Conservation (phyloP, 2,888 invertebrate genomes). For the Miltochrista miniata region DNA sequence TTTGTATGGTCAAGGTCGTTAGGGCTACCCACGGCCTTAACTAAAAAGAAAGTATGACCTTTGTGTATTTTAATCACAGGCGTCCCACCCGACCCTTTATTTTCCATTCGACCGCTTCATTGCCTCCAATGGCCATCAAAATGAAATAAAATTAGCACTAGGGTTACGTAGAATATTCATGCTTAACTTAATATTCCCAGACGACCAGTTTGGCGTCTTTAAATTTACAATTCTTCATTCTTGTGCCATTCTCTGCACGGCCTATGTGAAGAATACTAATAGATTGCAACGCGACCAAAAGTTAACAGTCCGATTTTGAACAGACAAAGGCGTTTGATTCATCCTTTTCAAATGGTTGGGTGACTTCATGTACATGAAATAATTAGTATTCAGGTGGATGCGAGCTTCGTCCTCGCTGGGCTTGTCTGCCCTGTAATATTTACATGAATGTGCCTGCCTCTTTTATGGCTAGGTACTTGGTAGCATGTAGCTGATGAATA, state of each 20-base stretch:
- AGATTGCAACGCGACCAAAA: conserved; percentile 43
- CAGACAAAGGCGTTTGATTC: conserved; percentile 25
- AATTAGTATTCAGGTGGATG: conserved; percentile 69
- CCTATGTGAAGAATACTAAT: conserved; percentile 69
- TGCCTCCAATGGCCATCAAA: conserved; percentile 44
- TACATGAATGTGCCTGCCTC: conserved; percentile 49
- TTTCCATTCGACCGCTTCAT: conserved; percentile 65
- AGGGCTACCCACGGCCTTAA: conserved; percentile 20
- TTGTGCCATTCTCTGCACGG: conserved; percentile 57
- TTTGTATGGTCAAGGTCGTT: too few species aligned
- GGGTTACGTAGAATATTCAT: conserved; percentile 42
- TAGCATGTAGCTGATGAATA: conserved; percentile 35
- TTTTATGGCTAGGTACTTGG: conserved; percentile 25
- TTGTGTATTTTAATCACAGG: conserved; percentile 46
- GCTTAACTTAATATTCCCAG: conserved; percentile 51
- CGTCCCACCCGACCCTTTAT: conserved; percentile 52
- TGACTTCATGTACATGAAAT: conserved; percentile 51
- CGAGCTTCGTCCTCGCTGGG: conserved; percentile 60
- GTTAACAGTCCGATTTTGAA: conserved; percentile 32
- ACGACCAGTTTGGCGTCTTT: conserved; percentile 63
- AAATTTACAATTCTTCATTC: conserved; percentile 68
- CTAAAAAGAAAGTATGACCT: conserved; percentile 28
- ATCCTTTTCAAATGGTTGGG: conserved; percentile 49
- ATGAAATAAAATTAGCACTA: conserved; percentile 45
- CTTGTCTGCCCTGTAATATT: conserved; percentile 65